Evolutionary conservation across 2,797 vertebrate genomes (phyloP).

Genomic region (Gymnoscopelus braueri): DNA sequence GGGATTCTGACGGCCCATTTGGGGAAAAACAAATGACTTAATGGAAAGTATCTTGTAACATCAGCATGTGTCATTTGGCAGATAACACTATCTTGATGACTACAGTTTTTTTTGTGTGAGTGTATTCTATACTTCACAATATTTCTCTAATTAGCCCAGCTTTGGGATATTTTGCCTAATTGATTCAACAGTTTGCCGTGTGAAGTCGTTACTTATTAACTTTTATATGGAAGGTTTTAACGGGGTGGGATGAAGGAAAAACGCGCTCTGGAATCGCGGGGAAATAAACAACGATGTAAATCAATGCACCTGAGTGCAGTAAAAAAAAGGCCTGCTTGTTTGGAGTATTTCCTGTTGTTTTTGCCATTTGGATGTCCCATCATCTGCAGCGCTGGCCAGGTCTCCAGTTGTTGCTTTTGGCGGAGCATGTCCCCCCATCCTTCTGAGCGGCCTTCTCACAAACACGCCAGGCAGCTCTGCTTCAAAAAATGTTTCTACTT

Average conservation of each 20-base stretch:
- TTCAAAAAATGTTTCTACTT: no score
- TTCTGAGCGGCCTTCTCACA: no score
- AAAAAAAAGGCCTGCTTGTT: slow-evolving; percentile 60
- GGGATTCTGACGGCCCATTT: slow-evolving; percentile 25
- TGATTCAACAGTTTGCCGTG: slow-evolving; percentile 66
- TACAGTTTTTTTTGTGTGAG: slow-evolving; percentile 16
- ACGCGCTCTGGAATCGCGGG: slow-evolving; percentile 64
- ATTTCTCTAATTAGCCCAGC: slow-evolving; percentile 52
- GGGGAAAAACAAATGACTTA: slow-evolving; percentile 69
- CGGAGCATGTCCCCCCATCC: slow-evolving; percentile 15
- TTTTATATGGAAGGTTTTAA: slow-evolving; percentile 77
- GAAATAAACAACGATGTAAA: slow-evolving; percentile 77
- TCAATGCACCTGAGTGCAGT: slow-evolving; percentile 80
- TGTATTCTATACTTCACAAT: slow-evolving; percentile 56
- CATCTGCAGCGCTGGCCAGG: slow-evolving; percentile 31
- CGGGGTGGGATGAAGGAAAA: slow-evolving; percentile 39
- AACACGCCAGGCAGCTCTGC: no score
- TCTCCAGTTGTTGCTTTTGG: slow-evolving; percentile 53
- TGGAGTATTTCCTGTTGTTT: slow-evolving; percentile 69
- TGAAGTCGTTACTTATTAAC: slow-evolving; percentile 72
- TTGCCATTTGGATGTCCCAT: slow-evolving; percentile 49
- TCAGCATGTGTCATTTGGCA: slow-evolving; percentile 69
- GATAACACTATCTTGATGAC: slow-evolving; percentile 50
- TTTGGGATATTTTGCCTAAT: slow-evolving; percentile 66
- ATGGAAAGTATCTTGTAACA: slow-evolving; percentile 67